Evolutionary conservation across 2,113 vertebrate species (phyloP), one percentile per base, ranked within the genome.

Genomic region (Murina feae): DNA sequence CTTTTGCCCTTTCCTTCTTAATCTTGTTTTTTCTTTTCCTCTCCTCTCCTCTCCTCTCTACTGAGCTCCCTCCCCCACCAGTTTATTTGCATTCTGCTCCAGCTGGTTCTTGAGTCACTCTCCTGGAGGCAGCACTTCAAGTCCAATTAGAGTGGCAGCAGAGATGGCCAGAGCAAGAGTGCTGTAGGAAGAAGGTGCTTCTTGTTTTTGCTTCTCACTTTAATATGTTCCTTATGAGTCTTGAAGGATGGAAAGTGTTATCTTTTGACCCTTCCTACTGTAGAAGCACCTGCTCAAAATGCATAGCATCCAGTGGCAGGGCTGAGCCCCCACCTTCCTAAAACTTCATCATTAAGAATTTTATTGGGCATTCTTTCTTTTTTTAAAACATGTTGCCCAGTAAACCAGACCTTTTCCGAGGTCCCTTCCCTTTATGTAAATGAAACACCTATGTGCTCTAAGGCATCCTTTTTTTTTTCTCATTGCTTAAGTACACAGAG

Each of bases 91-190:
- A 0, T 96, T 97, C 85, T 87, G 87, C 89, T 96, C 93, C 95
- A 96, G 95, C 95, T 96, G 86, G 89, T 81, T 90, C 94, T 84
- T 96, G 94, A 96, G 96, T 97, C 96, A 95, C 94, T 95, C 97
- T 96, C 95, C 93, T 97, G 90, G 95, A 96, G 96, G 97, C 97
- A 89, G 93, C 91, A 90, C 93, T 96, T 96, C 89, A 90, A 85
- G 94, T 95, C 96, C 89, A 96, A 74, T 95, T 89, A 95, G 72
- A 90, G 80, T 71, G 55, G 95, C 78, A 49, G 83, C 17, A 12
- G 18, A 79, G 90, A 66, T 86, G 69, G 93, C 90, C 72, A 55
- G 21, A 93, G 81, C 11, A 39, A 72, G 81, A 81, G 74, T 68
- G 66, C 95, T 75, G 68, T 18, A 5, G 82, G 86, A 86, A 66